Evolutionary conservation across 2,888 invertebrate species (phyloP), one percentile per base, ranked within the genome.

Genomic region (Dermolepida albohirtum): DNA sequence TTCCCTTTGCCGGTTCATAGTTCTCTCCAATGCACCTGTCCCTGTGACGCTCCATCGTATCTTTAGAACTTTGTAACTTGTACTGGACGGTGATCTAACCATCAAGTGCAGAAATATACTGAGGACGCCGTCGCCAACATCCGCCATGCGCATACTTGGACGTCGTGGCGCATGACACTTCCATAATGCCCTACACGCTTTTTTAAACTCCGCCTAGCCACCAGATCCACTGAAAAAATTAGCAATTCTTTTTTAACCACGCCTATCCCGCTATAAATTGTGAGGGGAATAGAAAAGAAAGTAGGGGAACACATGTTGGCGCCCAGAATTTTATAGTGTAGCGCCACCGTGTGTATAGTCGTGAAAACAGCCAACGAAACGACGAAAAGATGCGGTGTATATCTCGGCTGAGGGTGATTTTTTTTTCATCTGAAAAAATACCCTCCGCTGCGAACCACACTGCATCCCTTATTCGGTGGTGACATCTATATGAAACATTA

Each of bases 121-220:
- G 59, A 62, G 17, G 59, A 74, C 77, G 77, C 75, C 78, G 77
- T 73, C 76, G 77, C 72, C 72, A 72, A 79, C 77, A 79, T 79
- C 79, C 79, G 80, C 77, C 79, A 79, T 79, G 81, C 80, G 79
- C 80, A 78, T 73, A 74, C 72, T 75, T 77, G 76, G 73, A 77
- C 79, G 79, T 80, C 79, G 77, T 75, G 74, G 74, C 77, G 75
- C 75, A 75, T 75, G 72, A 74, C 77, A 77, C 77, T 73, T 76
- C 78, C 78, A 79, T 80, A 78, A 78, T 78, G 78, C 76, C 75
- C 76, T 76, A 73, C 74, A 76, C 78, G 78, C 78, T 78, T 80
- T 80, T 80, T 80, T 80, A 78, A 80, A 80, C 81, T 79, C 81
- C 81, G 81, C 81, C 81, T 81, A 75, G 74, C 73, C 71, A 74